Conservation (phyloP, 2,113 vertebrate genomes). For the Heterocephalus glaber region DNA sequence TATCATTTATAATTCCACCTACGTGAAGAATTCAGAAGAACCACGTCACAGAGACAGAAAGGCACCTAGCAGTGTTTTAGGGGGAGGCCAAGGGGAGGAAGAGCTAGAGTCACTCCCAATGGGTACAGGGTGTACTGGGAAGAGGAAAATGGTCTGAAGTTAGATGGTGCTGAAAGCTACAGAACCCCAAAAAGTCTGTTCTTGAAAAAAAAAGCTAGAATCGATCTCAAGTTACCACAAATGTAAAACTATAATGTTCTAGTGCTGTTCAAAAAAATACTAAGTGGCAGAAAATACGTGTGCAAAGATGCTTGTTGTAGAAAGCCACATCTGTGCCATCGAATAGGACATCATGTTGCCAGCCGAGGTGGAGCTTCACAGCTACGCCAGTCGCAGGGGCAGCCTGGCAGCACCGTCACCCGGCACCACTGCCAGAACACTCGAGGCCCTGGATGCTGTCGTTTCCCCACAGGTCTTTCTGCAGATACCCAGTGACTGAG, state of each 20-base stretch:
- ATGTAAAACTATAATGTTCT: background rate
- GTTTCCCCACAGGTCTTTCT: background rate
- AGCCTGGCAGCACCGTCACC: background rate
- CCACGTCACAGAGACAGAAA: background rate
- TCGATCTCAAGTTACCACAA: background rate
- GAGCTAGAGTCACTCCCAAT: background rate
- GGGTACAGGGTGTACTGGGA: background rate
- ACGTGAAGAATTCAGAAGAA: background rate
- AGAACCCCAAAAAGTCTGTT: background rate
- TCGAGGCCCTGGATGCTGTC: background rate
- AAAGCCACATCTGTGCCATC: background rate
- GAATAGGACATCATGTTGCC: background rate
- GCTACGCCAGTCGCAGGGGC: background rate
- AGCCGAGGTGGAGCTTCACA: background rate
- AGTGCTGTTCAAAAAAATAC: background rate
- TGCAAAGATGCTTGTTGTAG: background rate
- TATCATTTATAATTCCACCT: background rate
- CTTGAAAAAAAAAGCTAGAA: background rate
- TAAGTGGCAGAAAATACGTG: background rate
- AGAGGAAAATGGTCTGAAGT: background rate
- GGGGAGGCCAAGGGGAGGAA: background rate
- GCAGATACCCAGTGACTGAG: background rate
- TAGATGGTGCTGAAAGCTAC: background rate
- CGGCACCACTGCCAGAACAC: background rate
- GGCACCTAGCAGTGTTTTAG: no score